Evolutionary conservation across 2,888 invertebrate species (phyloP).

Genomic region (Actias luna): DNA sequence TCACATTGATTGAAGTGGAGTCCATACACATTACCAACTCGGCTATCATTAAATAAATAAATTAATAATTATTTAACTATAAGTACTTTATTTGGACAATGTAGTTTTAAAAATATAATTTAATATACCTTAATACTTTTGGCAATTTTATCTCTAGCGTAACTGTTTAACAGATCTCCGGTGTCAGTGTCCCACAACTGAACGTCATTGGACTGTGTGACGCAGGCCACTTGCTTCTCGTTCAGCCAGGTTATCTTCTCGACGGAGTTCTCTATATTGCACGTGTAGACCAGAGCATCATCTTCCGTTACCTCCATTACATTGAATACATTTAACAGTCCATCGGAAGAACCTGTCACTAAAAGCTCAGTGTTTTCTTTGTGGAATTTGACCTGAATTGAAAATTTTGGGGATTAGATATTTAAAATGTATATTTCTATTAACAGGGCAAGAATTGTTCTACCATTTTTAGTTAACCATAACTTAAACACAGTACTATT

Average conservation of each 20-base stretch:
- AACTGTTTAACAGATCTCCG: constrained; percentile 82
- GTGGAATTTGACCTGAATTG: constrained; percentile 85
- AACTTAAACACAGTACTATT: no score
- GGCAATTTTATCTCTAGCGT: constrained; percentile 82
- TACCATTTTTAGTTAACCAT: no score
- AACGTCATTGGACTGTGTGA: constrained; percentile 87
- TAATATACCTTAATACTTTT: constrained; percentile 76
- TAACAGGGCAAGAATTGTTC: no score
- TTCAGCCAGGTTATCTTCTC: constrained; percentile 83
- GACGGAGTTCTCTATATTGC: constrained; percentile 91
- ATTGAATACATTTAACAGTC: constrained; percentile 92
- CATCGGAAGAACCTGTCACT: constrained; percentile 90
- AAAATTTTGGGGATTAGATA: not conserved
- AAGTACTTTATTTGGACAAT: no score
- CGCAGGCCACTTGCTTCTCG: constrained; percentile 78
- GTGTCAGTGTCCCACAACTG: constrained; percentile 84
- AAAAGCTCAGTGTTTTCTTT: constrained; percentile 84
- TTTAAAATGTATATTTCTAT: not conserved
- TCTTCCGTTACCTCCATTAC: constrained; percentile 88
- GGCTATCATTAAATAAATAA: no score
- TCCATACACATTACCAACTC: no score
- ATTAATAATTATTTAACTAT: no score
- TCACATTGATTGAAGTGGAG: no score
- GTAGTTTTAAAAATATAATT: no score
- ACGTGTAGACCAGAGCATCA: constrained; percentile 88